These are phyloP conservation scores for Cerceris rybyensis DNA, from an alignment of 2,888 invertebrate genomes.

Conservation along the genomic window DNA sequence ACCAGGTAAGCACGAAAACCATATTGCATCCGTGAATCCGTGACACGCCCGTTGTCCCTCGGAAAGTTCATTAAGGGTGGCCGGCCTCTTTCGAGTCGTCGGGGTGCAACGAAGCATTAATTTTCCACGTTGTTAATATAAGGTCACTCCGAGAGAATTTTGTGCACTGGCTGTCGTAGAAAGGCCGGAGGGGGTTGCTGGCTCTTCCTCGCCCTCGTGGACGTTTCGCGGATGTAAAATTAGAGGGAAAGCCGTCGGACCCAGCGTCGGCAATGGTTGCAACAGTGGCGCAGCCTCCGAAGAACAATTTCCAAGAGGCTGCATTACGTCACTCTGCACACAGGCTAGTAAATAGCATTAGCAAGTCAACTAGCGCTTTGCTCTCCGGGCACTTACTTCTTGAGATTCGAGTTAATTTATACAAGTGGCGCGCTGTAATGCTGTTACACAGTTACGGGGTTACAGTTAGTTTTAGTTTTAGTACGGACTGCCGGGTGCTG, in stretches of 20 bases:
- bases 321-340: constrained; percentile 65
- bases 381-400: constrained; percentile 78
- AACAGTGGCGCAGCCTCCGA: constrained; percentile 23
- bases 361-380: constrained; percentile 80
- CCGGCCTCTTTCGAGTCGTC: constrained; percentile 29
- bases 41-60: constrained; percentile 6
- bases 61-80: constrained; percentile 34
- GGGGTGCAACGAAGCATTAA: constrained; percentile 48
- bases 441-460: constrained; percentile 76
- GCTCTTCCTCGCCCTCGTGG: constrained; percentile 25
- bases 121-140: constrained; percentile 52
- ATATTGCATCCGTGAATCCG: constrained; percentile 3
- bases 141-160: constrained; percentile 18
- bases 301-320: constrained; percentile 61
- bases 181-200: constrained; percentile 8
- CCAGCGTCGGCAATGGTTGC: constrained; percentile 11
- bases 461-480: constrained; percentile 76
- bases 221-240: constrained; percentile 29
- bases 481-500: constrained; percentile 49
- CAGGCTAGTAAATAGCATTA: constrained; percentile 78
- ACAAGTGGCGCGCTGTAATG: constrained; percentile 78
- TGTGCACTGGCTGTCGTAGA: constrained; percentile 18
- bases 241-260: constrained; percentile 20
- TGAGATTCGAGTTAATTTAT: constrained; percentile 80
- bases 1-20: not conserved